A percentile compares a stretch with the other conserved stretches of the same genome.
These are phyloP conservation scores for Monochamus saltuarius DNA, from an alignment of 1,140 invertebrate species.

Conservation along the genomic window DNA sequence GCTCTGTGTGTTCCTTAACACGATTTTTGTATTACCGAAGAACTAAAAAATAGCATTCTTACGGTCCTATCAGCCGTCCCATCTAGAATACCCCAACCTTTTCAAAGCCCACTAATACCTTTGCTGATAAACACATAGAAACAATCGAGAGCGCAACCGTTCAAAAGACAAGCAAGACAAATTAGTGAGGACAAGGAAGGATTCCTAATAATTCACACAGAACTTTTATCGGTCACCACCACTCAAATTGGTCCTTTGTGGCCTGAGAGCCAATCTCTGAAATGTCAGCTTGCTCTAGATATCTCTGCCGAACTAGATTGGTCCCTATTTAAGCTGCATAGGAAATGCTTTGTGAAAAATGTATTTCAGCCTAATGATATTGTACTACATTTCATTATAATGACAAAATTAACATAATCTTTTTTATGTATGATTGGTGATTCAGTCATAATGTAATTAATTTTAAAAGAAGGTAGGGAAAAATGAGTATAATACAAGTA, in stretches of 20 bases:
- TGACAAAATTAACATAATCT: no score
- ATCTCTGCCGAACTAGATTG: slow-evolving; percentile 1
- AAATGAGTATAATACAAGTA: no score
- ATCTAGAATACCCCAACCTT: slow-evolving; percentile 35
- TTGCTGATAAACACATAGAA: slow-evolving; percentile 38
- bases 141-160: slow-evolving; percentile 35
- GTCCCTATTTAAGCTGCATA: no score
- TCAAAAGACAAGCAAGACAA: slow-evolving; percentile 36
- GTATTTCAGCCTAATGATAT: no score
- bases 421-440: no score
- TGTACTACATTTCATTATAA: no score
- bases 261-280: slow-evolving; percentile 2
- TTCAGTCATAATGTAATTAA: no score
- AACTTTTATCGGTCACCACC: slow-evolving; percentile 19
- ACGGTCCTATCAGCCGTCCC: slow-evolving; percentile 31
- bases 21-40: slow-evolving; percentile 38
- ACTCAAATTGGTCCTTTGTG: slow-evolving; percentile 5
- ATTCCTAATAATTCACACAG: slow-evolving; percentile 36
- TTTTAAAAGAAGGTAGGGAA: no score
- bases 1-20: slow-evolving; percentile 30
- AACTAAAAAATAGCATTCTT: slow-evolving; percentile 38
- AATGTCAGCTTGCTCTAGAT: slow-evolving; percentile 8
- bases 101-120: slow-evolving; percentile 30
- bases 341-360: no score
- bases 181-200: slow-evolving; percentile 36